These are phyloP conservation scores for Paramormyrops kingsleyae DNA, from an alignment of 2,113 vertebrate species.

Conservation along the genomic window DNA sequence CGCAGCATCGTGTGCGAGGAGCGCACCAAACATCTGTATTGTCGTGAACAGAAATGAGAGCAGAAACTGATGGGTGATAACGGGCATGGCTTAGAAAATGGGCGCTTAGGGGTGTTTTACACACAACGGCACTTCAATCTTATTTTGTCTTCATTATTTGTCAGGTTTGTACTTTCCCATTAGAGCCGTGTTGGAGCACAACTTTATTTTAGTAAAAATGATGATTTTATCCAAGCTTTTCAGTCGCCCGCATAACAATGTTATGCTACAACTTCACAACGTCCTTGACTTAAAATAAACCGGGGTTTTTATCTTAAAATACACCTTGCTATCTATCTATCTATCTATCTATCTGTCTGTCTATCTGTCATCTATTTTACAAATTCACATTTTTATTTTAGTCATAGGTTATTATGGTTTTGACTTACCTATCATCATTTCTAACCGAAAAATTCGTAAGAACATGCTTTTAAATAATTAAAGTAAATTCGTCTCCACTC, in stretches of 20 bases:
- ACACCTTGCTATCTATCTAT: background rate
- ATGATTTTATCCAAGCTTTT: background rate
- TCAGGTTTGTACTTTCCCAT: background rate
- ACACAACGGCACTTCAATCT: background rate
- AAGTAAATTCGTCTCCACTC: background rate
- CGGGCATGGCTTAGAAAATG: background rate
- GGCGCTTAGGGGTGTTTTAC: background rate
- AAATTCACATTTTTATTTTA: background rate
- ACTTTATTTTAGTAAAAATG: background rate
- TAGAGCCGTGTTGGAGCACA: background rate
- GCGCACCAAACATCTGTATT: background rate
- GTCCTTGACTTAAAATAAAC: background rate
- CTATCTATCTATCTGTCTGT: background rate
- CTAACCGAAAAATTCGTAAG: background rate
- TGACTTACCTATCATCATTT: background rate
- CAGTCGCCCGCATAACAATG: background rate
- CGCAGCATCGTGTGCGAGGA: background rate
- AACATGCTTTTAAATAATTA: background rate
- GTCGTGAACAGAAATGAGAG: background rate
- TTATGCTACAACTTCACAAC: background rate
- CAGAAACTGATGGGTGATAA: background rate
- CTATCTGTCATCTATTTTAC: background rate
- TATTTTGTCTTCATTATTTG: background rate
- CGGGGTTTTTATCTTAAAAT: background rate
- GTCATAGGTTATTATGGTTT: background rate